Evolutionary conservation across 2,888 invertebrate genomes (phyloP).

Genomic region (Dione vanillae): DNA sequence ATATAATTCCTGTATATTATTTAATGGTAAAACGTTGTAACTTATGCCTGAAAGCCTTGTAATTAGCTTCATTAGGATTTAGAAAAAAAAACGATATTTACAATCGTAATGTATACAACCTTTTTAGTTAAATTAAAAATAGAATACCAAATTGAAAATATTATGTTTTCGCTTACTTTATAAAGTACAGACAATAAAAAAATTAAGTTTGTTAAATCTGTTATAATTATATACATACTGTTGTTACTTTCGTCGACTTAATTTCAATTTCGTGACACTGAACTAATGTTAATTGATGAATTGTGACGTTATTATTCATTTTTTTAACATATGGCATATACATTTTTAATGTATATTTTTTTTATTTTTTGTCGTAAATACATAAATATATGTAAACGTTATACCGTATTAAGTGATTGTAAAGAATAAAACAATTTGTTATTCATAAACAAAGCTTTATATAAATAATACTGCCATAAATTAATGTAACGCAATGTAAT

Average conservation of each 20-base stretch:
- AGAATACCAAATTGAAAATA: slow-evolving; percentile 3
- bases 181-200: slow-evolving; percentile 18
- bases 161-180: not conserved
- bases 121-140: not conserved
- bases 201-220: not conserved
- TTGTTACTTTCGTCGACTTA: not conserved
- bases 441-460: slow-evolving; percentile 11
- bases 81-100: slow-evolving; percentile 29
- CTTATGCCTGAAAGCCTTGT: slow-evolving; percentile 38
- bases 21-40: slow-evolving; percentile 29
- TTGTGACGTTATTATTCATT: not conserved
- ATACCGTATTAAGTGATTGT: not conserved
- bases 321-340: no score
- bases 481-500: slow-evolving; percentile 4
- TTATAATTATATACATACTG: not conserved
- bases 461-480: slow-evolving; percentile 13
- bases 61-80: slow-evolving; percentile 31
- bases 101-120: slow-evolving; percentile 2
- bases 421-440: not conserved
- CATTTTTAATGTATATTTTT: not conserved
- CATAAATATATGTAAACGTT: not conserved
- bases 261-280: no score
- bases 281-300: no score
- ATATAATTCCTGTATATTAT: slow-evolving; percentile 10
- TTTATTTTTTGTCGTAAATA: not conserved